Evolutionary conservation across 1,140 invertebrate genomes (phyloP), one percentile per base, ranked within the genome.

Genomic region (Zaprionus ornatus): DNA sequence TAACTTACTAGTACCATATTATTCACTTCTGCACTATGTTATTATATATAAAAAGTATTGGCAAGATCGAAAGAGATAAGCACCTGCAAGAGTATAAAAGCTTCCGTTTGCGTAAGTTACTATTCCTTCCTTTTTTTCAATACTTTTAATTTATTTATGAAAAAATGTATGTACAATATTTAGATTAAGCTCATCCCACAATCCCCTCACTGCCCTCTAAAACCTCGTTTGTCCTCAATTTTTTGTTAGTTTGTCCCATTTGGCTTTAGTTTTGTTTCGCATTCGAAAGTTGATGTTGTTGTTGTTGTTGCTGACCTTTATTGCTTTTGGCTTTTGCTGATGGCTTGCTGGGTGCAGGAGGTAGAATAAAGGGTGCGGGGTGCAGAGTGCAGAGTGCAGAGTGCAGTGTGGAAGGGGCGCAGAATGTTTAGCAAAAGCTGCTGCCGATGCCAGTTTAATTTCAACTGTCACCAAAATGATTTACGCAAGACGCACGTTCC

Each of bases 381-480:
- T 13, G 37, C 71, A 50, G 57, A 67, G 71, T 45, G 59, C 45
- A 1, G 35, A 12, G n/a, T 17, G 37, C 72, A 52, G 59, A 62
- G 65, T 74, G 65, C 63, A 76, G 40, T 1, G 15, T n/a, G 15
- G 1, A 45, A 45, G 40, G 40, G 75, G 78, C 74, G 79, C 60
- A 70, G 82, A 90, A 84, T 90, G 81, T 79, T 85, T 79, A 90
- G 71, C 72, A 79, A 79, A 84, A 84, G 78, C 82, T 90, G 81
- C 71, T 84, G 85, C 80, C 80, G 73, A 64, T 72, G 77, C 68
- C 74, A 78, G 80, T 90, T 90, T 90, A 80, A 82, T 85, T 90
- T 90, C 76, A 60, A 68, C 85, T 90, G 85, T 75, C 85, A 82
- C 62, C 78, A 55, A 90, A 83, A 90, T 90, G 85, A 90, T 90